Percentiles rank a stretch among this genome's conserved stretches.
Evolutionary conservation across 1,140 invertebrate species (phyloP).

Genomic region (Fopius arisanus): DNA sequence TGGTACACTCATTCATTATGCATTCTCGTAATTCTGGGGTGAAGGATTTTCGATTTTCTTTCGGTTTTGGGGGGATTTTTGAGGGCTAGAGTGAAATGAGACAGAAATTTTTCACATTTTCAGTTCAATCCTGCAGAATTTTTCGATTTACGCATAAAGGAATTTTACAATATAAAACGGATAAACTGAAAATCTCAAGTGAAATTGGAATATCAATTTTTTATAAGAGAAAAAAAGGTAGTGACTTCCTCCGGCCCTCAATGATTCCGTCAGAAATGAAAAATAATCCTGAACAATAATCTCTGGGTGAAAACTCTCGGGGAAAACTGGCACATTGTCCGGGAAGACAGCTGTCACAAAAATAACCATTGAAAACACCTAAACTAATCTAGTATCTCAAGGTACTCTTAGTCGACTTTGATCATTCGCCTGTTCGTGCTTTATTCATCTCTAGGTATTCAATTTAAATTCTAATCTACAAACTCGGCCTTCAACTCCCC

Average conservation of each 20-base stretch:
- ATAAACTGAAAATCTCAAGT: too few relatives aligned
- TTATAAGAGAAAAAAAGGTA: too few relatives aligned
- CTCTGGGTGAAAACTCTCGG: background rate
- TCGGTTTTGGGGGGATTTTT: background rate
- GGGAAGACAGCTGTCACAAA: background rate
- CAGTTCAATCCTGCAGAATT: too few relatives aligned
- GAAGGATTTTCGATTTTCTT: background rate
- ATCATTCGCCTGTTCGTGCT: slow-evolving; percentile 19
- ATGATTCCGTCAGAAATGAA: too few relatives aligned
- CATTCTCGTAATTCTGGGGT: background rate
- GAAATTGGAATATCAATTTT: too few relatives aligned
- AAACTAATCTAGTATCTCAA: slow-evolving; percentile 16
- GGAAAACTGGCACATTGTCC: background rate
- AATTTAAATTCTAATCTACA: too few relatives aligned
- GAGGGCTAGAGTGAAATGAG: too few relatives aligned
- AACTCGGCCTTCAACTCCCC: background rate
- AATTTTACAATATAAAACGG: too few relatives aligned
- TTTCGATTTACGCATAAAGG: too few relatives aligned
- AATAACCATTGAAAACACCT: slow-evolving; percentile 1
- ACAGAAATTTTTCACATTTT: background rate
- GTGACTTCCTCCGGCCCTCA: too few relatives aligned
- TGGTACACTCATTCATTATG: background rate
- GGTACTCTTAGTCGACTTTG: slow-evolving; percentile 30
- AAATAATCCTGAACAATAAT: too few relatives aligned
- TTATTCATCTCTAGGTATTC: background rate